A percentile compares a stretch with the other conserved stretches of the same genome.
These are phyloP conservation scores for Premnoplex brunnescens DNA, from an alignment of 2,797 vertebrate genomes.

Conservation along the genomic window DNA sequence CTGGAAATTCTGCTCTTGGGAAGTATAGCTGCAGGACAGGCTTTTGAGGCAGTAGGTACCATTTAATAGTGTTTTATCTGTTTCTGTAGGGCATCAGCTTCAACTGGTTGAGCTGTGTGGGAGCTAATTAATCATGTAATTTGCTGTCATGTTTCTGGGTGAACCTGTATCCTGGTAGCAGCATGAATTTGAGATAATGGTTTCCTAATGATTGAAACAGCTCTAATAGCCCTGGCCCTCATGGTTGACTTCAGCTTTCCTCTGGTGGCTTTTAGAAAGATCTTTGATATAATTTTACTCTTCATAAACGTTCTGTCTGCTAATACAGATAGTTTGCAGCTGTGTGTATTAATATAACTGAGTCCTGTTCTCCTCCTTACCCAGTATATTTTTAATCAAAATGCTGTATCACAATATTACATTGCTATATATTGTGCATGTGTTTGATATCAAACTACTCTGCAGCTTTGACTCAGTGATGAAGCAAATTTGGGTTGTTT, in stretches of 20 bases:
- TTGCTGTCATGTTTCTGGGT: slow-evolving; percentile 2
- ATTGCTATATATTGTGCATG: not conserved
- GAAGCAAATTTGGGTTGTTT: not conserved
- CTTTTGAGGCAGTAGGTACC: not conserved
- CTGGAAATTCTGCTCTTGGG: not conserved
- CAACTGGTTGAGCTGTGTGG: not conserved
- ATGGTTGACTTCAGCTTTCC: not conserved
- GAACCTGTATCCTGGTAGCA: slow-evolving; percentile 17
- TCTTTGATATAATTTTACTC: not conserved
- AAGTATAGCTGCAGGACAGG: not conserved
- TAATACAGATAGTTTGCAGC: not conserved
- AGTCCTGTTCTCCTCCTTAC: not conserved
- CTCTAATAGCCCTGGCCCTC: not conserved
- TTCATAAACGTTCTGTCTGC: not conserved
- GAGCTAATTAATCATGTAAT: slow-evolving; percentile 49
- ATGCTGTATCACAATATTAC: not conserved
- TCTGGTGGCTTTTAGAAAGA: not conserved
- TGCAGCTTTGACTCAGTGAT: not conserved
- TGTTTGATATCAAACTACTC: not conserved
- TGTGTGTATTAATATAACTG: not conserved
- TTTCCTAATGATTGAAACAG: not conserved
- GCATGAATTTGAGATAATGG: not conserved
- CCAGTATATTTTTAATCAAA: not conserved
- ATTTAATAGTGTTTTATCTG: not conserved
- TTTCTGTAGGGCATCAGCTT: not conserved